phyloP scores from a whole-genome alignment of 2,113 vertebrate genomes.

The Dissostichus mawsoni region DNA sequence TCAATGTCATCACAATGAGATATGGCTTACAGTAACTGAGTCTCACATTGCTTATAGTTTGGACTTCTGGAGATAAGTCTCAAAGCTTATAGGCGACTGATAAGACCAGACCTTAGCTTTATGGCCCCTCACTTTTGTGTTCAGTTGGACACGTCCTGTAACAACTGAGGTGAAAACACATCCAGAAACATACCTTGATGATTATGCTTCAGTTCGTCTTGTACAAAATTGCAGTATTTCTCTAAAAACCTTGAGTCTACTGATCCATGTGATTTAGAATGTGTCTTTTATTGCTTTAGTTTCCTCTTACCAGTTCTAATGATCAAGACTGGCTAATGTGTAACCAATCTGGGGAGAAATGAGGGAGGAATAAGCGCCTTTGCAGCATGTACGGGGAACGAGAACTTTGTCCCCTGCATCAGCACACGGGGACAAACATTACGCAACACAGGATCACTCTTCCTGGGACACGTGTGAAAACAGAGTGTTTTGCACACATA shows the following conservation, averaged over 20 bases:
- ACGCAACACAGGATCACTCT: constrained; percentile 25
- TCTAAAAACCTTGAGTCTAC: constrained; percentile 4
- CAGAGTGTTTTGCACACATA: not conserved
- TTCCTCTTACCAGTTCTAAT: not conserved
- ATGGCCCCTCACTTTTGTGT: not conserved
- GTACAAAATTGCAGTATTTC: not conserved
- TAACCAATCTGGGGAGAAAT: constrained; percentile 11
- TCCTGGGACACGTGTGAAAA: constrained; percentile 24
- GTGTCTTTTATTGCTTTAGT: not conserved
- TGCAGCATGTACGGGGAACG: constrained; percentile 35
- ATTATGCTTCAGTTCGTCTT: not conserved
- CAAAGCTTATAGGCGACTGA: not conserved
- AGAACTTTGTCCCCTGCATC: constrained; percentile 67
- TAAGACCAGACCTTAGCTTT: not conserved
- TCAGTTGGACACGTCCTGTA: not conserved
- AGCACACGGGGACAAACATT: constrained; percentile 36
- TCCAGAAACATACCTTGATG: not conserved
- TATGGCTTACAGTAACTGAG: not conserved
- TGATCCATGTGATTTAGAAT: constrained; percentile 17
- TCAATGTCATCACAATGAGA: not conserved
- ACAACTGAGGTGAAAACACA: not conserved
- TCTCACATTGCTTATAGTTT: not conserved
- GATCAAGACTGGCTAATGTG: constrained; percentile 37
- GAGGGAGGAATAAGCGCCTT: constrained; percentile 2
- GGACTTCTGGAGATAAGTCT: not conserved